Conservation (phyloP, 1,140 invertebrate genomes). For the Prorops nasuta region DNA sequence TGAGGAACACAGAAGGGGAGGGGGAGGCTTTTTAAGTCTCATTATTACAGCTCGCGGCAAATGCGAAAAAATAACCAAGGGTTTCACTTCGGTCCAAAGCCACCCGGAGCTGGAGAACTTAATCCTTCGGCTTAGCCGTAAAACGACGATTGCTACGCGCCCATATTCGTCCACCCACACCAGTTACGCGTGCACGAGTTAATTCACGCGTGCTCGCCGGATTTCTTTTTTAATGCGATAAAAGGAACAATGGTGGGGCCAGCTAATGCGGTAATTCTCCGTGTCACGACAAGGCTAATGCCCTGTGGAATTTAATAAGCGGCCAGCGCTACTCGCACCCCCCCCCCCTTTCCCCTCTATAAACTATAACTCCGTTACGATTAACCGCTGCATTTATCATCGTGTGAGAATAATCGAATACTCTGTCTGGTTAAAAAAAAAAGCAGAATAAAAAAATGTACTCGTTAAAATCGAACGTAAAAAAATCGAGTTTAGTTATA, state of each 20-base stretch:
- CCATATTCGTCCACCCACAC: not conserved
- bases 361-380: constrained; percentile 21
- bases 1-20: too few relatives aligned
- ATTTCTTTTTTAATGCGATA: constrained; percentile 33
- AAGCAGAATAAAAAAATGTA: too few relatives aligned
- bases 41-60: constrained; percentile 34
- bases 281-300: not conserved
- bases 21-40: constrained; percentile 37
- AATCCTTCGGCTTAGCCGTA: constrained; percentile 29
- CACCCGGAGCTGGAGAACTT: constrained; percentile 17
- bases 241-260: constrained; percentile 19
- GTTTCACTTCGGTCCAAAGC: constrained; percentile 13
- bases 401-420: too few relatives aligned
- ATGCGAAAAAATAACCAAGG: constrained; percentile 34
- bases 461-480: too few relatives aligned
- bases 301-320: constrained; percentile 33
- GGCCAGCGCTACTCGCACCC: constrained; percentile 18
- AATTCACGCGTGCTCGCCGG: constrained; percentile 11
- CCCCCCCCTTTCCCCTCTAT: constrained; percentile 9
- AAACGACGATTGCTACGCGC: constrained; percentile 22
- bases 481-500: too few relatives aligned
- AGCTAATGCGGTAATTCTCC: constrained; percentile 3
- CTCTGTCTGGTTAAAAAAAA: too few relatives aligned
- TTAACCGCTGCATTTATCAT: too few relatives aligned
- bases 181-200: constrained; percentile 28